These are phyloP conservation scores for Caenorhabditis latens DNA, from an alignment of 1,140 invertebrate species.

Conservation along the genomic window DNA sequence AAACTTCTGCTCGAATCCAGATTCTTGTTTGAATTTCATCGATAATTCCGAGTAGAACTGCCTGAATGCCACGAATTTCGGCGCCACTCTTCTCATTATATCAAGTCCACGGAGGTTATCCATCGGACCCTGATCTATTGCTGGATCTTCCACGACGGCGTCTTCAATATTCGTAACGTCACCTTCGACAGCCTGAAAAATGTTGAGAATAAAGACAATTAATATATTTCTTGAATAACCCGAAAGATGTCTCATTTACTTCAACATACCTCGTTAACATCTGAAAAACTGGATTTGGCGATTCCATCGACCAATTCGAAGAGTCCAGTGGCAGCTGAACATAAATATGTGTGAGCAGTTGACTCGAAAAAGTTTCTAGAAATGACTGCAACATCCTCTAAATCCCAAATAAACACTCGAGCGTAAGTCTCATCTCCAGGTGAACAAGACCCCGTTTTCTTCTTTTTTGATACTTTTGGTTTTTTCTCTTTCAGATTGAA, in stretches of 20 bases:
- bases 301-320: conserved; percentile 17
- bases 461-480: conserved; percentile 4
- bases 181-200: background rate
- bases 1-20: background rate
- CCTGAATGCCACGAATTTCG: conserved; percentile 7
- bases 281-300: background rate
- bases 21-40: background rate
- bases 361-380: background rate
- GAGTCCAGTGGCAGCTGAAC: background rate
- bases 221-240: background rate
- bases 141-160: background rate
- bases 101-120: conserved; percentile 35
- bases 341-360: background rate
- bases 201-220: background rate
- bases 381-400: conserved; percentile 30
- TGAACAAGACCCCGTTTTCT: conserved; percentile 12
- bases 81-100: conserved; percentile 23
- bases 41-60: conserved; percentile 13
- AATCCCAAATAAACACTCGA: conserved; percentile 5
- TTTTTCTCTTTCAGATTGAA: conserved; percentile 29
- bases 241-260: background rate
- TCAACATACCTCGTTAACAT: conserved; percentile 3
- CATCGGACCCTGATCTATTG: conserved; percentile 22
- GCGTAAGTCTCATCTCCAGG: conserved; percentile 32
- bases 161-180: conserved; percentile 39